Evolutionary conservation across 2,113 vertebrate genomes (phyloP), one percentile per base, ranked within the genome.

Genomic region (Siniperca chuatsi): DNA sequence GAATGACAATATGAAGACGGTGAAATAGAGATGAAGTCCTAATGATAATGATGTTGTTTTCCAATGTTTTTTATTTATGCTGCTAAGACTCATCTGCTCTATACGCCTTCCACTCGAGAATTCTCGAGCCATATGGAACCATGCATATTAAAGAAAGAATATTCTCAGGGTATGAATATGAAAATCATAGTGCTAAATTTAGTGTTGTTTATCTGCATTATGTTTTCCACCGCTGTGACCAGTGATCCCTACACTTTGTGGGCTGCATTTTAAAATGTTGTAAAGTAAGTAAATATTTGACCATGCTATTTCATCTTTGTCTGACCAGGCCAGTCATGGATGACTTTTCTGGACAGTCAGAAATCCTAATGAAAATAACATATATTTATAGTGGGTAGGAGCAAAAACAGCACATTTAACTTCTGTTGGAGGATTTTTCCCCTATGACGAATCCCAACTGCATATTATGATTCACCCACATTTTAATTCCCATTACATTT

Each of bases 41-140:
- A 83, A 88, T 75, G 89, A 89, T 86, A 85, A 90, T 85, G 81
- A 88, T 79, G 82, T 76, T 77, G 23, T 68, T 85, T 78, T 71
- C 69, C 35, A 15, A 15, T 58, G 50, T 87, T n/a, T 90, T 74
- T 86, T 88, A 81, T 83, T 85, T 88, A 79, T 77, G 60, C 67
- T 52, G 46, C 72, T 42, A 18, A 29, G 44, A 75, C 16, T 88
- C 79, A 52, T 84, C 64, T 83, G 35, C 84, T 79, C 66, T 70
- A 29, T 82, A 74, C 46, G 13, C 42, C 58, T 76, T 40, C 66
- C 44, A 64, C 71, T 71, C 33, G n/a, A 79, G 64, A 52, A 75
- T 87, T 82, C 80, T 82, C 13, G 1, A 69, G 66, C 83, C 50
- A 46, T 82, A 79, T 82, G 67, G 68, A 88, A 71, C 70, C 50